phyloP scores from a whole-genome alignment of 2,888 invertebrate species.

The Drosophila nigritarsus region DNA sequence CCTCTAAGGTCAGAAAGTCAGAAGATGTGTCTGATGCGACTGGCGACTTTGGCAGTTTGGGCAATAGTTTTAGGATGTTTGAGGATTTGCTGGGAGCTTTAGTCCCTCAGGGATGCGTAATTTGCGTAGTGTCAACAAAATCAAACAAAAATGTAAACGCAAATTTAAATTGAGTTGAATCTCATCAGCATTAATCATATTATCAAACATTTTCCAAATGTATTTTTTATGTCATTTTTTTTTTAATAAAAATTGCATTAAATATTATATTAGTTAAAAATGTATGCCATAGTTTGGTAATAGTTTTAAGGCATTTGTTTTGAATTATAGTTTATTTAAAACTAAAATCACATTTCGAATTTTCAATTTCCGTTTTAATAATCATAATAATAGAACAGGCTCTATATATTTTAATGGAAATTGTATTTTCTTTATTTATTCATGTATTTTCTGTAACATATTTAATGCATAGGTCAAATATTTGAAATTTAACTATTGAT shows the following conservation, averaged over 20 bases:
- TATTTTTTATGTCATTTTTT: neutral
- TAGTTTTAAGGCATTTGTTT: neutral
- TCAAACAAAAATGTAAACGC: neutral
- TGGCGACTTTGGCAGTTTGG: constrained; percentile 7
- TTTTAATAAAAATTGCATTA: neutral
- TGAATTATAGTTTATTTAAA: neutral
- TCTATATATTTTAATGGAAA: neutral
- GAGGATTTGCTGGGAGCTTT: constrained; percentile 28
- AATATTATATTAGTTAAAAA: neutral
- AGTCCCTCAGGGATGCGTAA: constrained; percentile 22
- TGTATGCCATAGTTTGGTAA: neutral
- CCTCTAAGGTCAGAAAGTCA: constrained; percentile 55
- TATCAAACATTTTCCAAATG: neutral
- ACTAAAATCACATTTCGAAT: neutral
- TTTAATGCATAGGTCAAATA: neutral
- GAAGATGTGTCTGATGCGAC: constrained; percentile 46
- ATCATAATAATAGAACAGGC: no score
- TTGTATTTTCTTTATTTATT: neutral
- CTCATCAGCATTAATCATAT: neutral
- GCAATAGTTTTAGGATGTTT: constrained; percentile 43
- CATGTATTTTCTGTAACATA: neutral
- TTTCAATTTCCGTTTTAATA: neutral
- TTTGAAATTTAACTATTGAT: neutral
- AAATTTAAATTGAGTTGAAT: constrained; percentile 4
- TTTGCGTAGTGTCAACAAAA: constrained; percentile 34